Conservation (phyloP, 2,888 invertebrate species). For the Priocnemis perturbator region DNA sequence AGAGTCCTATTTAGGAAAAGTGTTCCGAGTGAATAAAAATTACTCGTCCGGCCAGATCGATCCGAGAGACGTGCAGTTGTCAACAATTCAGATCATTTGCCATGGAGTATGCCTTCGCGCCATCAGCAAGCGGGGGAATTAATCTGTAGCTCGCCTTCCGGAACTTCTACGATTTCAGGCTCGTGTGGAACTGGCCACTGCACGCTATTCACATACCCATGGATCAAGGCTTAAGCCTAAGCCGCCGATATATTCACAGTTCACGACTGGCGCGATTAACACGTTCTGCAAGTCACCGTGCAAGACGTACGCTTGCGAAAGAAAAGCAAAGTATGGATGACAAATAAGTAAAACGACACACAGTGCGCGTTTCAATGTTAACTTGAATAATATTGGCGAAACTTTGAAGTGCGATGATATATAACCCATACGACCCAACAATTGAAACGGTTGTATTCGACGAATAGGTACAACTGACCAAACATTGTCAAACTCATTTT, state of each 20-base stretch:
- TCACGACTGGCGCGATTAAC: constrained; percentile 16
- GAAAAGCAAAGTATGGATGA: neutral
- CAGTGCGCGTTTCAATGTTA: neutral
- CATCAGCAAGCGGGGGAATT: constrained; percentile 18
- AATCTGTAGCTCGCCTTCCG: constrained; percentile 29
- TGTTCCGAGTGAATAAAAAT: too few relatives aligned
- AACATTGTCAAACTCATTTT: too few relatives aligned
- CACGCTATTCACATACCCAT: constrained; percentile 8
- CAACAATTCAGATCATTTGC: too few relatives aligned
- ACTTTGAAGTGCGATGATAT: too few relatives aligned
- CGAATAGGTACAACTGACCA: neutral
- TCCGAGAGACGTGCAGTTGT: too few relatives aligned
- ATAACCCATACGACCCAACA: too few relatives aligned
- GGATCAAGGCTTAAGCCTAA: constrained; percentile 11
- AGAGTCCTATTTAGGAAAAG: too few relatives aligned
- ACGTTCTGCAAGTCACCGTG: neutral
- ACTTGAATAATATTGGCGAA: too few relatives aligned
- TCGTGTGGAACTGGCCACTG: neutral
- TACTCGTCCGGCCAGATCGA: too few relatives aligned
- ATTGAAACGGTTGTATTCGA: too few relatives aligned
- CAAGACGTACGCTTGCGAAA: neutral
- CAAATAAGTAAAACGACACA: neutral
- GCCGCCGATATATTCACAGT: constrained; percentile 15
- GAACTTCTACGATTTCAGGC: constrained; percentile 41
- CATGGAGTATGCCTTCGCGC: too few relatives aligned